These are phyloP conservation scores for Oxyura jamaicensis DNA, from an alignment of 2,113 vertebrate species.

Conservation along the genomic window DNA sequence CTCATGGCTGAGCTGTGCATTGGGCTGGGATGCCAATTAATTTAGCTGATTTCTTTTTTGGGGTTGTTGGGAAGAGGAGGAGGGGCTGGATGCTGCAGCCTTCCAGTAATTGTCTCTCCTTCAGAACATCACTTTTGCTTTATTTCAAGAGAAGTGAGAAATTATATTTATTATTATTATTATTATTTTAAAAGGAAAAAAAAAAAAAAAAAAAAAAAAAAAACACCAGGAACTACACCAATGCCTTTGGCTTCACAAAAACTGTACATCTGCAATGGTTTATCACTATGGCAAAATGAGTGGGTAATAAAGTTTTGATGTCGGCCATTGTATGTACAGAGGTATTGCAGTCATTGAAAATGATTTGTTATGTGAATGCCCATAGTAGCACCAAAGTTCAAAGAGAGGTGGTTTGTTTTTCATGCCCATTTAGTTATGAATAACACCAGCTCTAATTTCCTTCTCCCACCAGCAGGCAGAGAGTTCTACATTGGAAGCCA, in stretches of 20 bases:
- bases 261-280: slow-evolving; percentile 74
- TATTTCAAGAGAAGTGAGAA: slow-evolving; percentile 57
- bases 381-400: slow-evolving; percentile 47
- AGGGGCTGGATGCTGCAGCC: slow-evolving; percentile 26
- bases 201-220: background rate
- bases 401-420: slow-evolving; percentile 54
- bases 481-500: slow-evolving; percentile 57
- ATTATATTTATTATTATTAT: background rate
- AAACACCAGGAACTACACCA: background rate
- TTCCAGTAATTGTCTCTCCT: slow-evolving; percentile 59
- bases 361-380: slow-evolving; percentile 37
- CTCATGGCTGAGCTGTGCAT: slow-evolving; percentile 75
- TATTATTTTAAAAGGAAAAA: too few relatives aligned
- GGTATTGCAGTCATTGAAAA: slow-evolving; percentile 45
- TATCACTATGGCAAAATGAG: slow-evolving; percentile 54
- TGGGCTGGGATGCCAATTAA: slow-evolving; percentile 73
- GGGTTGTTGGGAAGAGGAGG: slow-evolving; percentile 36
- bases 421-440: slow-evolving; percentile 71
- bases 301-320: slow-evolving; percentile 55
- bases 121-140: slow-evolving; percentile 58
- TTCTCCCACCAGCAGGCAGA: slow-evolving; percentile 63
- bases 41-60: slow-evolving; percentile 72
- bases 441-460: slow-evolving; percentile 71
- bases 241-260: slow-evolving; percentile 4
- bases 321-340: slow-evolving; percentile 20